Evolutionary conservation across 1,140 invertebrate genomes (phyloP), one percentile per base, ranked within the genome.

Genomic region (Parapsyche elsis): DNA sequence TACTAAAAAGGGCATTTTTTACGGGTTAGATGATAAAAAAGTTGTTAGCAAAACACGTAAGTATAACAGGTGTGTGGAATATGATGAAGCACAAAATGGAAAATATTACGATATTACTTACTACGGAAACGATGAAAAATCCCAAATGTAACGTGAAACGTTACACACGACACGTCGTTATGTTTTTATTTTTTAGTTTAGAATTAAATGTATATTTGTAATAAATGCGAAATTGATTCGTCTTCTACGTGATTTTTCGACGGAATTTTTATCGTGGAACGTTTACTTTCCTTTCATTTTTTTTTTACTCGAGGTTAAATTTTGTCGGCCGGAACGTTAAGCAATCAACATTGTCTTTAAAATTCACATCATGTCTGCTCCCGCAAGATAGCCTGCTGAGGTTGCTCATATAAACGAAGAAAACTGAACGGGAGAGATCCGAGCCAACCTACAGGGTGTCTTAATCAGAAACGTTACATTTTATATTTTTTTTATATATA

Each of bases 341-440:
- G 64, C 64, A 67, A 67, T 67, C 64, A 67, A 30, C 23, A 26
- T 26, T 24, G 23, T 67, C 21, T 67, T 67, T 67, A 67, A 67
- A 67, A 67, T 67, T 67, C 64, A 67, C 21, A 23, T 67, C 64
- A 9, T 67, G 64, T 67, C 19, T 23, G 24, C 21, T 12, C 12
- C 64, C 64, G 10, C 64, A 67, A 67, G 21, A 67, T 30, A 67
- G 64, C 19, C 64, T 67, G 64, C 64, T 67, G 64, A 67, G 64
- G 64, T 67, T 67, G 64, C 64, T 67, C 64, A 67, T 67, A 67
- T 61, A 61, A 61, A 61, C 57, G 16, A 61, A 61, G 57, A 61
- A 61, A 61, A 61, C 57, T 61, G 57, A 61, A 61, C 16, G 57
- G 21, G 21, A 21, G 16, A 61, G 21, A 61, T 5, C 16, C 57